Evolutionary conservation across 2,113 vertebrate species (phyloP).

Genomic region (Charadrius vociferus): DNA sequence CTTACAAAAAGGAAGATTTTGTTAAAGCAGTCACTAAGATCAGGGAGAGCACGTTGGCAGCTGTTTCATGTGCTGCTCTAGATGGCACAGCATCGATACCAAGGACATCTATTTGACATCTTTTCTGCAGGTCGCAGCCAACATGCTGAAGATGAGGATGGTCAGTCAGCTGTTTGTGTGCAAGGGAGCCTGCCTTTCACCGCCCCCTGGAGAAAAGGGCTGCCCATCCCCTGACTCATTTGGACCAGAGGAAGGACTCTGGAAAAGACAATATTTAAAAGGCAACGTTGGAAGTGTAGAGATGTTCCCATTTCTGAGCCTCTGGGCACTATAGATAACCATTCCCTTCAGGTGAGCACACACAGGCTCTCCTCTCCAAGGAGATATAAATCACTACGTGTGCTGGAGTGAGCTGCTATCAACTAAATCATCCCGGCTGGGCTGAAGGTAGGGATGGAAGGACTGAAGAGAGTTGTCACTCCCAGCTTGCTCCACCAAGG

Average conservation of each 20-base stretch:
- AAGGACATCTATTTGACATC: neutral
- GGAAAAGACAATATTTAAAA: neutral
- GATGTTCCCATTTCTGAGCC: neutral
- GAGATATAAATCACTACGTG: fast-evolving
- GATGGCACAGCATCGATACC: neutral
- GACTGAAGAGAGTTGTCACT: neutral
- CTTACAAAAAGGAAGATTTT: neutral
- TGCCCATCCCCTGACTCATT: neutral
- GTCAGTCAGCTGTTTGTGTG: fast-evolving
- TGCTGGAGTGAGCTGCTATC: neutral
- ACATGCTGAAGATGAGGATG: neutral
- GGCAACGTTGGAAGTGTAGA: fast-evolving
- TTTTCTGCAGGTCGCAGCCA: neutral
- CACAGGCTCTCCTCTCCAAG: neutral
- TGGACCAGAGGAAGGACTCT: neutral
- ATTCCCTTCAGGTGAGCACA: fast-evolving
- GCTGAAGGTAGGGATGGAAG: neutral
- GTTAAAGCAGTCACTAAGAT: neutral
- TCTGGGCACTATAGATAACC: fast-evolving
- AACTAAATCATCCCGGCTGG: neutral
- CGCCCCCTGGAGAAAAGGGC: neutral
- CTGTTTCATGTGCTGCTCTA: neutral
- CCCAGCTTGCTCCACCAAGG: neutral
- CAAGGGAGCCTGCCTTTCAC: neutral
- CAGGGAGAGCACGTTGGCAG: fast-evolving